Evolutionary conservation across 1,140 invertebrate species (phyloP).

Genomic region (Drosophila seguyi): DNA sequence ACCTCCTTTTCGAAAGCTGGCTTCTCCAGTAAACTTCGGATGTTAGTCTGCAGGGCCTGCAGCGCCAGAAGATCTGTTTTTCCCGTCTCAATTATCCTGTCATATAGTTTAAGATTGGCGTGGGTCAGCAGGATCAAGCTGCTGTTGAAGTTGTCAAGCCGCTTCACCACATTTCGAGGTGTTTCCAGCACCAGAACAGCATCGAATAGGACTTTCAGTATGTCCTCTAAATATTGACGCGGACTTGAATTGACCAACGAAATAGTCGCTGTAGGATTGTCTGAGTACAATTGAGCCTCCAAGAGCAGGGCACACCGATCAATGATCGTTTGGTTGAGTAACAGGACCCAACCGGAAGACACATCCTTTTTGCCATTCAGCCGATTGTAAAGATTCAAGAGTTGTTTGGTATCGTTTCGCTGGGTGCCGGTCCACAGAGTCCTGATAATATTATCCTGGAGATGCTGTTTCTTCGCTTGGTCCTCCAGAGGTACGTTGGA

Average conservation of each 20-base stretch:
- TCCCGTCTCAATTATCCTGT: constrained; percentile 18
- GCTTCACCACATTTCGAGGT: constrained; percentile 50
- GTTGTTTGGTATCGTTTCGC: constrained; percentile 43
- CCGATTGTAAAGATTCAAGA: constrained; percentile 52
- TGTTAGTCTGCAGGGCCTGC: constrained; percentile 28
- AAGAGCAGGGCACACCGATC: constrained; percentile 53
- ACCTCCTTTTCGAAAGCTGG: constrained; percentile 42
- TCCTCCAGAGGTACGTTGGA: background rate
- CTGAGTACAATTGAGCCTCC: constrained; percentile 59
- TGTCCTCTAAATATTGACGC: constrained; percentile 44
- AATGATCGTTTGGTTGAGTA: constrained; percentile 31
- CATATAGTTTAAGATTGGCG: constrained; percentile 54
- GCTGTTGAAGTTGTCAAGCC: constrained; percentile 52
- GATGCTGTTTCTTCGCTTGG: constrained; percentile 28
- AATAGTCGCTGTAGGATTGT: constrained; percentile 29
- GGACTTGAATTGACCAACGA: constrained; percentile 16
- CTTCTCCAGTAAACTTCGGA: constrained; percentile 37
- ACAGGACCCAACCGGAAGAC: constrained; percentile 3
- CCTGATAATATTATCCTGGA: constrained; percentile 57
- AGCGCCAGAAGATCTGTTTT: constrained; percentile 9
- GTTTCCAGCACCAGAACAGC: constrained; percentile 50
- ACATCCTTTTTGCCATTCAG: constrained; percentile 31
- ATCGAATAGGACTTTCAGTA: constrained; percentile 52
- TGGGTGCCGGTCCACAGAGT: constrained; percentile 60
- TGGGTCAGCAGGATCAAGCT: constrained; percentile 40